phyloP scores from a whole-genome alignment of 1,140 invertebrate species.

The Sycophaga agraensis region DNA sequence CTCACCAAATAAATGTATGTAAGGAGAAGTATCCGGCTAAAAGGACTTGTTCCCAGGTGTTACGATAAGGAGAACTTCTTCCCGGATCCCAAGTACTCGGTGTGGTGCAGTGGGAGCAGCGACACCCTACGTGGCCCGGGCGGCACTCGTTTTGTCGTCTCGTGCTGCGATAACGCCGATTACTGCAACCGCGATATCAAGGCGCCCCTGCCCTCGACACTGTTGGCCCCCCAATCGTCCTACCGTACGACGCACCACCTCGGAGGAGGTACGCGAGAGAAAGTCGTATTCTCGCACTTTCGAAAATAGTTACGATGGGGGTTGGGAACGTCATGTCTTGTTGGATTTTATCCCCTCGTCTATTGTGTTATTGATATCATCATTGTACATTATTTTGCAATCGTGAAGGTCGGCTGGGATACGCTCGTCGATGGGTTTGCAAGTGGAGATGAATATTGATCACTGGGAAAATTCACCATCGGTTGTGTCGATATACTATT shows the following conservation, averaged over 20 bases:
- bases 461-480: no score
- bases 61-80: conserved; percentile 58
- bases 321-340: no score
- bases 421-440: no score
- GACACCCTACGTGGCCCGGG: conserved; percentile 45
- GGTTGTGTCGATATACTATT: no score
- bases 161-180: conserved; percentile 62
- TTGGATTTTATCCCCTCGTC: no score
- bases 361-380: no score
- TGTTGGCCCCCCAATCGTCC: conserved; percentile 42
- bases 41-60: conserved; percentile 56
- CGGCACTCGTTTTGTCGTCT: conserved; percentile 49
- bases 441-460: no score
- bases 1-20: no score
- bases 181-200: conserved; percentile 63
- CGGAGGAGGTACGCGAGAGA: conserved; percentile 45
- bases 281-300: no score
- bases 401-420: no score
- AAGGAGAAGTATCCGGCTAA: conserved; percentile 25
- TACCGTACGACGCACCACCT: conserved; percentile 38
- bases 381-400: no score
- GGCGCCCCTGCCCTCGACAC: conserved; percentile 47
- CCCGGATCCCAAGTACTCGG: conserved; percentile 54
- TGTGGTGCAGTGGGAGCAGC: conserved; percentile 54
- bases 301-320: no score